A percentile compares a stretch with the other conserved stretches of the same genome.
These are phyloP conservation scores for Megaptera novaeangliae DNA, from an alignment of 2,113 vertebrate species.

Conservation along the genomic window DNA sequence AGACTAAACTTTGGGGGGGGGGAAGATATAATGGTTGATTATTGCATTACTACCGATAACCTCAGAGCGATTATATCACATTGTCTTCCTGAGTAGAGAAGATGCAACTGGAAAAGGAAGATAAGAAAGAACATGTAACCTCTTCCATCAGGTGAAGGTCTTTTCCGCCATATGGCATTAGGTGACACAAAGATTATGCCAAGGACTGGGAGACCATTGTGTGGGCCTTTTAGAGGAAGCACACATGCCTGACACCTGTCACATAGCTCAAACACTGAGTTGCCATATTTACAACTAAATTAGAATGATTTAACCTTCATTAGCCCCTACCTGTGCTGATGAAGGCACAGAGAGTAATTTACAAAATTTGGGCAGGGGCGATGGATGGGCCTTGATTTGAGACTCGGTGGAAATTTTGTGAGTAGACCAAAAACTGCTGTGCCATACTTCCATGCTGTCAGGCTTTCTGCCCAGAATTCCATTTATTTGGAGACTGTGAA, in stretches of 20 bases:
- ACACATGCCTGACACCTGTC: slow-evolving; percentile 22
- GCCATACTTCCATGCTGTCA: neutral
- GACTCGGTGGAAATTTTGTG: neutral
- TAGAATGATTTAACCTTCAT: slow-evolving; percentile 57
- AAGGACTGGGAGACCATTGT: neutral
- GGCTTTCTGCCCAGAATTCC: neutral
- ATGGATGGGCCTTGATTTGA: neutral
- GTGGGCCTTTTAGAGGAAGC: slow-evolving; percentile 1
- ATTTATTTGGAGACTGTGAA: neutral
- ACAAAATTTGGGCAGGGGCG: neutral
- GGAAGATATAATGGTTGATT: neutral
- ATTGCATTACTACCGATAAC: neutral
- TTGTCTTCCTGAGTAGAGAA: neutral
- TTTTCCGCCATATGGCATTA: slow-evolving; percentile 31
- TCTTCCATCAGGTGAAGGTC: neutral
- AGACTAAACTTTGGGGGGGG: neutral
- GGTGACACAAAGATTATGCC: neutral
- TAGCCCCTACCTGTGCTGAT: slow-evolving; percentile 44
- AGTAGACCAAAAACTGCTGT: neutral
- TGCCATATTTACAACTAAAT: slow-evolving; percentile 38
- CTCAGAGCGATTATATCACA: neutral
- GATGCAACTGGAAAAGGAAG: neutral
- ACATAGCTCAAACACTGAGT: neutral
- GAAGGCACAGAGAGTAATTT: neutral
- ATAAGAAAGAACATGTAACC: neutral